Evolutionary conservation across 2,888 invertebrate species (phyloP).

Genomic region (Aradus depressus): DNA sequence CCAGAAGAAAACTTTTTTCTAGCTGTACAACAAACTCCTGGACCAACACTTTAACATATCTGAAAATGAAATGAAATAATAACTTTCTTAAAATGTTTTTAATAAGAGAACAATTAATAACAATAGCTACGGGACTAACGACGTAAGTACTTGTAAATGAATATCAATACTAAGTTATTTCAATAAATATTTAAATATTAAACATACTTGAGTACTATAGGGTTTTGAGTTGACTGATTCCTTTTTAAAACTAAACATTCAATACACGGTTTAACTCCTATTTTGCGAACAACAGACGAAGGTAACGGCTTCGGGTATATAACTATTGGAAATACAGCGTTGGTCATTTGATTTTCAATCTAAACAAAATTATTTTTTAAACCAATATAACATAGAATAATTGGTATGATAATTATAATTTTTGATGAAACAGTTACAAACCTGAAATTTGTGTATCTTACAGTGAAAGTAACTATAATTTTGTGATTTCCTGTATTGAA

Average conservation of each 20-base stretch:
- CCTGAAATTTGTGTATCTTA: conserved; percentile 53
- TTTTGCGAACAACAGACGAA: conserved; percentile 36
- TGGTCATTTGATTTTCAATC: conserved; percentile 63
- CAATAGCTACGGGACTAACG: neutral
- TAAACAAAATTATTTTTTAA: conserved; percentile 35
- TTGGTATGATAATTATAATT: neutral
- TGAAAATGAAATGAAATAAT: conserved; percentile 31
- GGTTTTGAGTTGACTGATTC: conserved; percentile 41
- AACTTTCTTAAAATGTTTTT: neutral
- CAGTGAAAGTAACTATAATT: conserved; percentile 55
- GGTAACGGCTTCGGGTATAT: conserved; percentile 48
- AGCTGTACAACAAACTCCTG: conserved; percentile 57
- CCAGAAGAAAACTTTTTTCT: conserved; percentile 50
- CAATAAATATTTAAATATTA: neutral
- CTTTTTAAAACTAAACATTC: conserved; percentile 47
- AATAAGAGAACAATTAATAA: neutral
- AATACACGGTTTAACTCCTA: conserved; percentile 49
- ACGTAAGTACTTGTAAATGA: no score
- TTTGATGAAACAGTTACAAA: no score
- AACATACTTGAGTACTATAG: conserved; percentile 47
- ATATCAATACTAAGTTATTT: no score
- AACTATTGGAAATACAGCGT: conserved; percentile 58
- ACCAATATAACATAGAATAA: neutral
- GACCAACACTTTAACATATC: conserved; percentile 48
- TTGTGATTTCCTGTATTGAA: conserved; percentile 58